phyloP scores from a whole-genome alignment of 2,113 vertebrate species.

The Cebidichthys violaceus region DNA sequence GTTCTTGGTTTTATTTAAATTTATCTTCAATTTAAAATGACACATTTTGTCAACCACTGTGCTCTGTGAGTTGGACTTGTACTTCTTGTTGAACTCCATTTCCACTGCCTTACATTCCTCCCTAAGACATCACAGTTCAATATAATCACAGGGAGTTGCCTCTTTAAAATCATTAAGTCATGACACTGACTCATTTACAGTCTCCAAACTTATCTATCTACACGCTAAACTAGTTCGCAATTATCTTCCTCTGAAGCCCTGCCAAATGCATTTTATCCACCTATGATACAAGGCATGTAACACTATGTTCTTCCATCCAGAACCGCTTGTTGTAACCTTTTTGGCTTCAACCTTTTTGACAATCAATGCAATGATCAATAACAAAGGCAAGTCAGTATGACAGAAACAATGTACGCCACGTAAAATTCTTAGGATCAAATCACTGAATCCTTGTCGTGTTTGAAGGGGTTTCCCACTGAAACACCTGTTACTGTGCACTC shows the following conservation, averaged over 20 bases:
- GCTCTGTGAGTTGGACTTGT: neutral
- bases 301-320: neutral
- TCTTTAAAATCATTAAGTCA: conserved; percentile 53
- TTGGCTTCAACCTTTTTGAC: too few species aligned
- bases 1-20: neutral
- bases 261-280: neutral
- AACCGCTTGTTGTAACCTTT: neutral
- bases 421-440: neutral
- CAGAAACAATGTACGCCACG: neutral
- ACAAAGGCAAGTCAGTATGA: neutral
- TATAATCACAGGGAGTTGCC: conserved; percentile 72
- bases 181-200: conserved; percentile 53
- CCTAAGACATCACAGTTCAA: conserved; percentile 28
- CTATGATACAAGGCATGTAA: neutral
- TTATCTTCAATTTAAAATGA: neutral
- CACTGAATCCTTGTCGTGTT: neutral
- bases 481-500: neutral
- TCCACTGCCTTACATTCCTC: conserved; percentile 24
- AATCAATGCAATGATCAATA: neutral
- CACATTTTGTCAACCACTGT: conserved; percentile 12
- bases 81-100: neutral
- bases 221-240: conserved; percentile 39
- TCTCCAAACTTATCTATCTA: conserved; percentile 34
- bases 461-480: neutral
- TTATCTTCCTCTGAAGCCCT: conserved; percentile 21